Base-by-base conservation (phyloP, 2,888 invertebrate genomes). In the Eremobia ochroleuca region DNA sequence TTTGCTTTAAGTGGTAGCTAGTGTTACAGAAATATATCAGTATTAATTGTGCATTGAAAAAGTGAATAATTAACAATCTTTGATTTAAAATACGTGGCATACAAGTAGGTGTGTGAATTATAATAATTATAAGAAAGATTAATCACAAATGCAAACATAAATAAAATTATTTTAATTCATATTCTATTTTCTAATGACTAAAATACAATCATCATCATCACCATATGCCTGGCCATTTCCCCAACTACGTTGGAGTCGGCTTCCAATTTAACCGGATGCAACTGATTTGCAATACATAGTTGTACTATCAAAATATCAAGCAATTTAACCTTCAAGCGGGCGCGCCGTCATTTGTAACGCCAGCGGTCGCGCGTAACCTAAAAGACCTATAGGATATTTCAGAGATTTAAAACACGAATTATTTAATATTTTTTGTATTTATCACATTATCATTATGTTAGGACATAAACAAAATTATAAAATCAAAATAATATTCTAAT, bases 271-370 rank as follows among this genome's bases (percentile, higher is more conserved):
- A 55, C 55, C n/a, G 1, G 4, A 55, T n/a, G 55, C 55, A n/a
- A 11, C 25, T 52, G 52, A 52, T 52, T 21, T 11, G 28, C 18
- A 8, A 34, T 43, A 59, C 34, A 74, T 66, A 61, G 9, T 64
- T 37, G 43, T 73, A 34, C 0, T 55, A 49, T 58, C 11, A 13
- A 71, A 62, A 80, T 62, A 46, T 43, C 59, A 15, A 69, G 8
- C 52, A n/a, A 77, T 68, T 34, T 0, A n/a, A n/a, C n/a, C n/a
- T n/a, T n/a, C n/a, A n/a, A n/a, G n/a, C n/a, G n/a, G n/a, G n/a
- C n/a, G n/a, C n/a, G n/a, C n/a, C n/a, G n/a, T n/a, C n/a, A n/a
- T n/a, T n/a, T n/a, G n/a, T n/a, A n/a, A n/a, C n/a, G n/a, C n/a
- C n/a, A n/a, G n/a, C n/a, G n/a, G n/a, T n/a, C n/a, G n/a, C n/a